A percentile compares a stretch with the other conserved stretches of the same genome.
Conservation (phyloP, 2,888 invertebrate species). For the Syrphus vitripennis region DNA sequence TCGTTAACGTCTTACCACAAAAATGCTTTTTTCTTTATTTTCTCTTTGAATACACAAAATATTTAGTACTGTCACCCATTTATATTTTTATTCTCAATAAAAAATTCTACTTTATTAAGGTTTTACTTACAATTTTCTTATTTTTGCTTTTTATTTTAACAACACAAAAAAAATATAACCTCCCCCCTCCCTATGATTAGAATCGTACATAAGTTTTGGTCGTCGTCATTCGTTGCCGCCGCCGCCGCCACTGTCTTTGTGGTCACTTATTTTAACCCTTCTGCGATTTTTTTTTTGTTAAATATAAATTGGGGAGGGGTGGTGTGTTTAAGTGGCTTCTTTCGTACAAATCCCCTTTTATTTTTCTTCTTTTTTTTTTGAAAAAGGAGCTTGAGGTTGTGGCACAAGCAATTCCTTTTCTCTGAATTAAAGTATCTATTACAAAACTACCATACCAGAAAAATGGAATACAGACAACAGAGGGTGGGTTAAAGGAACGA, state of each 20-base stretch:
- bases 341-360: neutral
- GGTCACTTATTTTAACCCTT: conserved; percentile 27
- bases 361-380: neutral
- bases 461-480: conserved; percentile 12
- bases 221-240: neutral
- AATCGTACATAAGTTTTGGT: conserved; percentile 42
- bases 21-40: neutral
- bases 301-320: neutral
- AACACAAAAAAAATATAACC: neutral
- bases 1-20: neutral
- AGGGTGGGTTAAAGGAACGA: conserved; percentile 2
- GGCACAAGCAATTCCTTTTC: conserved; percentile 25
- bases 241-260: neutral
- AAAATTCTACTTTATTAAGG: conserved; percentile 56
- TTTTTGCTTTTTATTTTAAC: neutral
- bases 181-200: conserved; percentile 27
- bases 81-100: conserved; percentile 51
- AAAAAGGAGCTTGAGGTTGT: neutral
- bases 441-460: conserved; percentile 3
- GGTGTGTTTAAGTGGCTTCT: neutral
- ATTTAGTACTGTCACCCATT: neutral
- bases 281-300: neutral
- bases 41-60: neutral
- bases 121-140: conserved; percentile 8
- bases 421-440: conserved; percentile 63